Base-by-base conservation (phyloP, 1,140 invertebrate species). In the Penaeus japonicus region DNA sequence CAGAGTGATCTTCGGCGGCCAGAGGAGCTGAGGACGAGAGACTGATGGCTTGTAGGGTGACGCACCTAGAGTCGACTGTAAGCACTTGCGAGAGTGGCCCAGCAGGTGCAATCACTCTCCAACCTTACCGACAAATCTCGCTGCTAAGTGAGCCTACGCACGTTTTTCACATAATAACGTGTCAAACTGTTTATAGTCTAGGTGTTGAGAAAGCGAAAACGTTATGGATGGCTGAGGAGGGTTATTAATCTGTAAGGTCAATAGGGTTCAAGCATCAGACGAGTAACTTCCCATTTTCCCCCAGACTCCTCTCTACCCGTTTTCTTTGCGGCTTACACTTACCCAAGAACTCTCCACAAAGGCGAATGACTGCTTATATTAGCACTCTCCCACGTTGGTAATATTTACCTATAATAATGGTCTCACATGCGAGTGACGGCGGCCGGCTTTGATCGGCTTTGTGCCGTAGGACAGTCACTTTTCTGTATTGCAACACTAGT, bases 11-110 rank as follows among this genome's bases (percentile, higher is more conserved):
- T 78, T 62, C 20, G 62, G 54, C 12, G 18, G 75, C 24, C 80
- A 86, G 84, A 86, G 84, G 75, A 27, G 84, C 84, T 86, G 84
- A n/a, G 84, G 84, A 86, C 77, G 84, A 86, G 84, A 86, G 84
- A 86, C 75, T 62, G 75, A 39, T 35, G 73, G 73, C 57, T 75
- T 86, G 35, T 86, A 62, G 84, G 84, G 84, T 85, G 84, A 85
- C 53, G 75, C 73, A 47, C 53, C 77, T 57, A 12, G 84, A 62
- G 84, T 62, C 70, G 84, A 75, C 84, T 77, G 59, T 85, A 79
- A 86, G 84, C 84, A 86, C 84, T 80, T 47, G 47, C 47, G 47
- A 5, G 47, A 47, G 47, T 7, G 47, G 47, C 47, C 54, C 84
- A 86, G 30, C 84, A 86, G 84, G 84, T 86, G 84, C 84, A 86